phyloP scores from a whole-genome alignment of 2,888 invertebrate genomes.

The Allolobophora icterica region DNA sequence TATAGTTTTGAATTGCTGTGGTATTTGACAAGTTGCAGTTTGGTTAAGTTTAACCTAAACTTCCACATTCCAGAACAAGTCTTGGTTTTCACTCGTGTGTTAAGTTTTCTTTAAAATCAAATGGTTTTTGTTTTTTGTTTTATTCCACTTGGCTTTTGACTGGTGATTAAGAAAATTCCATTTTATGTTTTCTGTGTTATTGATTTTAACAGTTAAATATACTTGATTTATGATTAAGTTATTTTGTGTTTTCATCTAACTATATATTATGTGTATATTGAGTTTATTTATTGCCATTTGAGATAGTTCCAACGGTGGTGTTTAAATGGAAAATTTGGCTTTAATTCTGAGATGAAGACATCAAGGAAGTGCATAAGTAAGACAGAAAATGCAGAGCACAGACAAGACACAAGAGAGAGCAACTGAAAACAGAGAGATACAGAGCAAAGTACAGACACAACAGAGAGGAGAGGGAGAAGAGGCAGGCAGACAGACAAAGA shows the following conservation, averaged over 20 bases:
- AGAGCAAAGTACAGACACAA: background rate
- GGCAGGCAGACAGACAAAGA: background rate
- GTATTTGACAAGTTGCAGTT: background rate
- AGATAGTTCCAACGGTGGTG: background rate
- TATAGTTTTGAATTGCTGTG: background rate
- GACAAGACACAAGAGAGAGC: background rate
- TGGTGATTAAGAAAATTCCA: slow-evolving; percentile 26
- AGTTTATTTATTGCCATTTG: slow-evolving; percentile 6
- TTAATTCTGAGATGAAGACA: background rate
- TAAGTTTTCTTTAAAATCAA: background rate
- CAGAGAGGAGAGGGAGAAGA: background rate
- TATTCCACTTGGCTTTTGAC: slow-evolving; percentile 3
- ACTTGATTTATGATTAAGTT: slow-evolving; percentile 4
- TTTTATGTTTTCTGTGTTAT: background rate
- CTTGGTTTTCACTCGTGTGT: background rate
- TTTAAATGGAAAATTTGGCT: background rate
- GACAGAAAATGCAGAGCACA: background rate
- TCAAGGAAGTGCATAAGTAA: background rate
- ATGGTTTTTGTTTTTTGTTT: background rate
- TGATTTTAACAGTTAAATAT: background rate
- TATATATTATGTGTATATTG: slow-evolving; percentile 3
- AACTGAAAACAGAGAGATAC: background rate
- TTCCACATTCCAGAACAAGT: background rate
- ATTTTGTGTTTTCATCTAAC: background rate
- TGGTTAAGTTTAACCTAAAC: background rate